A percentile compares a stretch with the other conserved stretches of the same genome.
These are phyloP conservation scores for Cerceris ruficornis DNA, from an alignment of 2,888 invertebrate genomes.

Conservation along the genomic window DNA sequence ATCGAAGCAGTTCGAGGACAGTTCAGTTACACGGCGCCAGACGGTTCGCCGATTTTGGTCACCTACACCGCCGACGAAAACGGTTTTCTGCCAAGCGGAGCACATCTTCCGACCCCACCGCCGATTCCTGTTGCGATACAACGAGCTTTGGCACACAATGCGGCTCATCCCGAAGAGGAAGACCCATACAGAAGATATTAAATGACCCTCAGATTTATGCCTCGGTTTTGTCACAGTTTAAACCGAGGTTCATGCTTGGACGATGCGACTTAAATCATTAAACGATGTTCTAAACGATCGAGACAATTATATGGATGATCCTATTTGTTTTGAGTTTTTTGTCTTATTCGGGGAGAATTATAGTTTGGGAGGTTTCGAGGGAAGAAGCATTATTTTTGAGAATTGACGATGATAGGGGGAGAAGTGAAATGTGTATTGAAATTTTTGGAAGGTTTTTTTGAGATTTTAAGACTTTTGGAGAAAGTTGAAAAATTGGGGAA, in stretches of 20 bases:
- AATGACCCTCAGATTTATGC: conserved; percentile 1
- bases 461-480: no score
- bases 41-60: conserved; percentile 85
- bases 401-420: no score
- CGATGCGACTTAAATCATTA: conserved; percentile 17
- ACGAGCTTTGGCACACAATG: conserved; percentile 86
- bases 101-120: conserved; percentile 91
- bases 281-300: not conserved
- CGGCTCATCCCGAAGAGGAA: conserved; percentile 82
- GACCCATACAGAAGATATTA: conserved; percentile 75
- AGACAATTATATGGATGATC: no score
- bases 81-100: conserved; percentile 88
- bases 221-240: conserved; percentile 2
- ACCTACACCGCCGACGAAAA: conserved; percentile 88
- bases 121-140: conserved; percentile 90
- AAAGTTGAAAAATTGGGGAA: no score
- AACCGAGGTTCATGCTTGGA: conserved; percentile 2
- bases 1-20: conserved; percentile 83
- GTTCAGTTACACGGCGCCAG: conserved; percentile 87
- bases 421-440: no score
- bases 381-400: no score
- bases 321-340: no score
- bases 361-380: no score
- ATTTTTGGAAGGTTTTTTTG: no score
- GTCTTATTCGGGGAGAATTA: no score